Evolutionary conservation across 2,797 vertebrate species (phyloP), one percentile per base, ranked within the genome.

Genomic region (Microtus obscurus): DNA sequence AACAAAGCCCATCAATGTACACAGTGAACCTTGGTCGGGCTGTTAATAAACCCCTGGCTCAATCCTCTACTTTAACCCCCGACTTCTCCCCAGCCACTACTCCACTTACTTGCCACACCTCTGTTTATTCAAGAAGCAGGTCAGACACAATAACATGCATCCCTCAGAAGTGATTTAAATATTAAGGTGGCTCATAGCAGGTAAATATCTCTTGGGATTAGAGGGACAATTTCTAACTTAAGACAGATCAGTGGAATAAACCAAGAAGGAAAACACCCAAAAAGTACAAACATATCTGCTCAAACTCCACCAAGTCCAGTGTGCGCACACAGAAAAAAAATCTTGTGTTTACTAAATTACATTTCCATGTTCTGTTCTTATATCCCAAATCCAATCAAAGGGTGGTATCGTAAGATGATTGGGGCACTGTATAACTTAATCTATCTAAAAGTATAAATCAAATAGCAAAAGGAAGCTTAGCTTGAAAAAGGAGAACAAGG

Each of bases 101-200:
- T 80, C 76, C 48, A 40, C 23, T 86, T 43, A 59, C 45, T 69
- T 77, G 74, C 43, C 81, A 93, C 91, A 27, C 34, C 73, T 89
- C 80, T 34, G 40, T 59, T 87, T 96, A 87, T 67, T 12, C n/a
- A 93, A 89, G 16, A 94, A 95, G 86, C 40, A 93, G 97, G 94
- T 95, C 97, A 96, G 73, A 80, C 96, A 76, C 17, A 97, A 98
- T 96, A 97, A 97, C 95, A 97, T 97, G 96, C 97, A 98, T 95
- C 97, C 80, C 96, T 97, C 81, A 95, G 97, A 98, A 86, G 93
- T 81, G 81, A 95, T 74, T 96, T 95, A 96, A 91, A 92, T 96
- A 81, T 34, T 13, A 0, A 4, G 71, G 27, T 97, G 92, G 96
- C 96, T 98, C 91, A 96, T 51, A 87, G 93, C 79, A 81, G 45